Evolutionary conservation across 2,113 vertebrate species (phyloP).

Genomic region (Cephalopterus ornatus): DNA sequence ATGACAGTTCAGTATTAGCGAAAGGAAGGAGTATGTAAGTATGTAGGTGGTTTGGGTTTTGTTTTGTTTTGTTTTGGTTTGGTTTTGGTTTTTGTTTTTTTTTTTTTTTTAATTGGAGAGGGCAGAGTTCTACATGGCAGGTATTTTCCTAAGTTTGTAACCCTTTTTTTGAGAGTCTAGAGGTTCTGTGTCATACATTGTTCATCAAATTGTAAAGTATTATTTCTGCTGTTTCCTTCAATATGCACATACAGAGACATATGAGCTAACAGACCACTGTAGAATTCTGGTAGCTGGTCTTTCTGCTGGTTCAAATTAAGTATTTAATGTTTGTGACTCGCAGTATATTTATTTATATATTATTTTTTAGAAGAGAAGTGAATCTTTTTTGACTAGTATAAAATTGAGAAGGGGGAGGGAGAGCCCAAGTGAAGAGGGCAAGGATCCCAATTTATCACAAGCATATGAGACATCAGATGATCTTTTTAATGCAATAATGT

Average conservation of each 20-base stretch:
- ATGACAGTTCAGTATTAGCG: background rate
- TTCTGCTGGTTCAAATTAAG: conserved; percentile 45
- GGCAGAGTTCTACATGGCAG: background rate
- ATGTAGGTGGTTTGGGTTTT: too few species aligned
- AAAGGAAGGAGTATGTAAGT: background rate
- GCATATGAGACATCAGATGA: background rate
- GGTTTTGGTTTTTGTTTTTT: too few species aligned
- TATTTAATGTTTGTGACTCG: conserved; percentile 40
- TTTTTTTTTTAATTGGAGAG: background rate
- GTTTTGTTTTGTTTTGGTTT: background rate
- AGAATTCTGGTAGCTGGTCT: conserved; percentile 30
- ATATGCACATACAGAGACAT: background rate
- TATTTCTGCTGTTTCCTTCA: conserved; percentile 60
- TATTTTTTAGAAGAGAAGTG: conserved; percentile 36
- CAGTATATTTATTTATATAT: conserved; percentile 27
- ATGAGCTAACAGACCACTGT: conserved; percentile 14
- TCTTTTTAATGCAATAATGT: background rate
- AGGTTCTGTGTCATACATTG: conserved; percentile 47
- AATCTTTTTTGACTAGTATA: conserved; percentile 17
- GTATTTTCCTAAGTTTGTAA: conserved; percentile 13
- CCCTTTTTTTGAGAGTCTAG: background rate
- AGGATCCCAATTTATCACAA: background rate
- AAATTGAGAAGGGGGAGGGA: background rate
- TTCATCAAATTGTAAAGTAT: conserved; percentile 67
- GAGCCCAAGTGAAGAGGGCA: background rate